phyloP scores from a whole-genome alignment of 1,140 invertebrate species.

The Choristoneura fumiferana region DNA sequence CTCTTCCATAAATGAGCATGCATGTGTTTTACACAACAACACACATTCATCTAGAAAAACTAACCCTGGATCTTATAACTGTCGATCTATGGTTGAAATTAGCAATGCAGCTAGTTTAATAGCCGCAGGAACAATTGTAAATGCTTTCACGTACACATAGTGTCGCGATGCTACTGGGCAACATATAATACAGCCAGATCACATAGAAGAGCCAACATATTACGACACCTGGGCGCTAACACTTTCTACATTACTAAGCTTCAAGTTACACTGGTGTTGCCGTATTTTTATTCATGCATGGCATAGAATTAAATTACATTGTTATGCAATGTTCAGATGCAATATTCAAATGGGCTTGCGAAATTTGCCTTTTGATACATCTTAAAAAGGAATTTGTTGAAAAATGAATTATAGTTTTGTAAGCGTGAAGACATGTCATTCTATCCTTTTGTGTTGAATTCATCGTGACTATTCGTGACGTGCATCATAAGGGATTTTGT shows the following conservation, averaged over 20 bases:
- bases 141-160: slow-evolving; percentile 45
- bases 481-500: background rate
- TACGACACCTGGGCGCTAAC: background rate
- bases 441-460: background rate
- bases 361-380: background rate
- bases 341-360: slow-evolving; percentile 22
- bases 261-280: background rate
- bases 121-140: slow-evolving; percentile 23
- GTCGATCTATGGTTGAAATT: background rate
- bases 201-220: slow-evolving; percentile 10
- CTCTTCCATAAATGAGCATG: slow-evolving; percentile 24
- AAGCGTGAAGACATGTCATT: background rate
- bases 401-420: background rate
- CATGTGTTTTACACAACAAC: background rate
- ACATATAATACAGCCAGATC: slow-evolving; percentile 38
- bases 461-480: background rate
- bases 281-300: slow-evolving; percentile 39
- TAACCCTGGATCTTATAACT: background rate
- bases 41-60: background rate
- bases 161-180: slow-evolving; percentile 42
- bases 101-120: background rate
- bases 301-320: slow-evolving; percentile 39
- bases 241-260: background rate
- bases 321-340: slow-evolving; percentile 23
- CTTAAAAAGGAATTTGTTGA: slow-evolving; percentile 9